These are phyloP conservation scores for Poeciliopsis occidentalis DNA, from an alignment of 2,113 vertebrate genomes.

Conservation along the genomic window DNA sequence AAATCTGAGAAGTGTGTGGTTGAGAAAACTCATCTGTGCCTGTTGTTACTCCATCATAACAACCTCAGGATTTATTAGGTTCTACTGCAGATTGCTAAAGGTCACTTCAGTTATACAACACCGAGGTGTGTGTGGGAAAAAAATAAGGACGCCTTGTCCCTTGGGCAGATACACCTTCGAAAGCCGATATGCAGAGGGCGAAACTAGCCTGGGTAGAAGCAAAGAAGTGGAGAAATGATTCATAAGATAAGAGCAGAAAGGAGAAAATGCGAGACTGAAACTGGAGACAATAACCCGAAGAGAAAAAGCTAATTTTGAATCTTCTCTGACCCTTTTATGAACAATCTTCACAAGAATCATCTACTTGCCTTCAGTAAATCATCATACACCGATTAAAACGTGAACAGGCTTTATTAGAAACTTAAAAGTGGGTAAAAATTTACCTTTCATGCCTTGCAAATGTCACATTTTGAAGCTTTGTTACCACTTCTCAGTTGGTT, in stretches of 20 bases:
- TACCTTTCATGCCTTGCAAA: neutral
- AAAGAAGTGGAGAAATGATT: neutral
- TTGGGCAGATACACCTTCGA: conserved; percentile 18
- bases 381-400: neutral
- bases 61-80: neutral
- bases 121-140: conserved; percentile 24
- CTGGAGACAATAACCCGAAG: conserved; percentile 2
- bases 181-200: conserved; percentile 41
- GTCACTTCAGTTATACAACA: conserved; percentile 33
- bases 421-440: neutral
- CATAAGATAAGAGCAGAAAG: conserved; percentile 11
- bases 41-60: neutral
- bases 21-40: neutral
- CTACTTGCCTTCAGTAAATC: neutral
- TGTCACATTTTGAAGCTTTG: neutral
- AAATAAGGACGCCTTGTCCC: conserved; percentile 30
- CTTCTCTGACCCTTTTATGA: conserved; percentile 9
- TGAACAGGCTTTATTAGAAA: neutral
- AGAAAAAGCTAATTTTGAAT: conserved; percentile 7
- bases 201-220: conserved; percentile 10
- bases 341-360: neutral
- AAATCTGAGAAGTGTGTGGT: neutral
- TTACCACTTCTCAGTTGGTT: neutral
- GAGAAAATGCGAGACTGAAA: neutral
- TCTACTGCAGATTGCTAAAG: conserved; percentile 5